A percentile compares a stretch with the other conserved stretches of the same genome.
These are phyloP conservation scores for Diceros bicornis DNA, from an alignment of 2,797 vertebrate species.

Conservation along the genomic window DNA sequence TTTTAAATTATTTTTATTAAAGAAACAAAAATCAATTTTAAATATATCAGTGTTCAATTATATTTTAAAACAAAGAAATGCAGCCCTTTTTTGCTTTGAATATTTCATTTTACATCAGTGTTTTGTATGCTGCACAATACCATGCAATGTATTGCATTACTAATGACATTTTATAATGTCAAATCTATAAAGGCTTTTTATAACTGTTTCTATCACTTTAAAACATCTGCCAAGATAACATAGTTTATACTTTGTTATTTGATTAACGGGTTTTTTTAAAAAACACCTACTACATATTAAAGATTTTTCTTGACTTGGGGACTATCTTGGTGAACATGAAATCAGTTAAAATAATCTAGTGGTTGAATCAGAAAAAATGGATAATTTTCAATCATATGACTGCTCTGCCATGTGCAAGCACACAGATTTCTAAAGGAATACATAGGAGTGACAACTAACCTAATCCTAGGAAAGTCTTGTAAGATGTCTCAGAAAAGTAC, in stretches of 20 bases:
- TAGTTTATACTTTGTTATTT: not conserved
- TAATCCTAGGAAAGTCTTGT: not conserved
- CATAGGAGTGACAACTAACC: not conserved
- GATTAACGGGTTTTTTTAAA: not conserved
- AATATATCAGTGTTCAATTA: not conserved
- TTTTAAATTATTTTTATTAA: constrained; percentile 38
- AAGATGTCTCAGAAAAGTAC: not conserved
- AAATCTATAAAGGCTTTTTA: not conserved
- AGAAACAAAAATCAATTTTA: not conserved
- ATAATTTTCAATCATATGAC: not conserved
- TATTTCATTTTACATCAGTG: not conserved
- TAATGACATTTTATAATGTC: not conserved
- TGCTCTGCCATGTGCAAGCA: not conserved
- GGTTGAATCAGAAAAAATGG: not conserved
- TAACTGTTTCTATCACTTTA: not conserved
- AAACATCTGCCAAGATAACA: not conserved
- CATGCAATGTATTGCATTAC: not conserved
- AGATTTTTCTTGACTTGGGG: not conserved
- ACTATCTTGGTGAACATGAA: not conserved
- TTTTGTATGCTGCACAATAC: not conserved
- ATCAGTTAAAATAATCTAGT: not conserved
- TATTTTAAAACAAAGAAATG: not conserved
- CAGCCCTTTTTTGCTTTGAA: not conserved
- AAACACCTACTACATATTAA: not conserved
- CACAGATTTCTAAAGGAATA: not conserved